These are phyloP conservation scores for Tenebrosternarchus preto DNA, from an alignment of 2,113 vertebrate species.

Conservation along the genomic window DNA sequence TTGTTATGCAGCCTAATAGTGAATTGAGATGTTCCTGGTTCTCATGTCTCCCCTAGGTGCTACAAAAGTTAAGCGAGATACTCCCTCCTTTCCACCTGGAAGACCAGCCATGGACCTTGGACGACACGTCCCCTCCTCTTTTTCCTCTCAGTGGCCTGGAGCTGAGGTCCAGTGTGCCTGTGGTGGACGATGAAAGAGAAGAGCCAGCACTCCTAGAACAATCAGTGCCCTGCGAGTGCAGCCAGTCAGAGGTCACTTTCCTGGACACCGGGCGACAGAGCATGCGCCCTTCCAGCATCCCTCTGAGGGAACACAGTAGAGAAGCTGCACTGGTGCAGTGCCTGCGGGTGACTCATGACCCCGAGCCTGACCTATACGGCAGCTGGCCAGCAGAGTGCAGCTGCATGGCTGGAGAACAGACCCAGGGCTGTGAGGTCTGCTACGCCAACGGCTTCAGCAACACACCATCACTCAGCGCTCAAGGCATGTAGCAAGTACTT, in stretches of 20 bases:
- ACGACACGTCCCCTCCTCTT: conserved; percentile 48
- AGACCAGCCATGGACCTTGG: conserved; percentile 68
- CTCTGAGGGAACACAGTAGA: background rate
- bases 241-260: conserved; percentile 74
- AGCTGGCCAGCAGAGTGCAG: conserved; percentile 65
- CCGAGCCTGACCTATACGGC: conserved; percentile 45
- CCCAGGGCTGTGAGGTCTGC: conserved; percentile 59
- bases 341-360: conserved; percentile 11
- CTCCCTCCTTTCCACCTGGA: conserved; percentile 55
- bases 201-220: background rate
- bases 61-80: conserved; percentile 59
- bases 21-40: background rate
- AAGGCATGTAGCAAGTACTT: conserved; percentile 44
- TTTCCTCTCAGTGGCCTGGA: background rate
- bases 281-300: background rate
- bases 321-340: background rate
- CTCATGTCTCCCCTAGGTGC: conserved; percentile 59
- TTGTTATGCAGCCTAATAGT: background rate
- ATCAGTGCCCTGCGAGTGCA: conserved; percentile 61
- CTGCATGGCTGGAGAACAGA: conserved; percentile 39
- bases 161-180: conserved; percentile 55
- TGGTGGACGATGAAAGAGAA: conserved; percentile 70
- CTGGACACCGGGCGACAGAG: conserved; percentile 11
- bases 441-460: conserved; percentile 56
- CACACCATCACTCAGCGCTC: background rate